A percentile compares a stretch with the other conserved stretches of the same genome.
These are phyloP conservation scores for Sturnus vulgaris DNA, from an alignment of 2,113 vertebrate genomes.

Conservation along the genomic window DNA sequence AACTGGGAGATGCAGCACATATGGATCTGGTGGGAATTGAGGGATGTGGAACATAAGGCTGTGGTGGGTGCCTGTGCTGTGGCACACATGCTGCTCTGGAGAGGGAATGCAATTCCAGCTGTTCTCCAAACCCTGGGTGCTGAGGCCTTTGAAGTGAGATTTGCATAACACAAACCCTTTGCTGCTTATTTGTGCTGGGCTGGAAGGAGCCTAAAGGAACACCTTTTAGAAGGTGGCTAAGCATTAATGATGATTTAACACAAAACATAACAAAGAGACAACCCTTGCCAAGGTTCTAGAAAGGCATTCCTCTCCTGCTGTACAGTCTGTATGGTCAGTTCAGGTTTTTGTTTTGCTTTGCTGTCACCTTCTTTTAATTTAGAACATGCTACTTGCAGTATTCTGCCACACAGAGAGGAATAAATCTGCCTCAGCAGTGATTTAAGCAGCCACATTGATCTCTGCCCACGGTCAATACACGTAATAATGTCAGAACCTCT, in stretches of 20 bases:
- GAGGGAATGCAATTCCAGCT: background rate
- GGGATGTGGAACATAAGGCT: background rate
- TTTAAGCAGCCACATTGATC: conserved; percentile 6
- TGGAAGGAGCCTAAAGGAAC: background rate
- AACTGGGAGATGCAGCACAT: background rate
- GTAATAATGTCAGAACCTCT: conserved; percentile 6
- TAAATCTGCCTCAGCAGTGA: background rate
- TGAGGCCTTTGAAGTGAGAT: background rate
- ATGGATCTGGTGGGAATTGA: background rate
- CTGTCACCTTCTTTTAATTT: background rate
- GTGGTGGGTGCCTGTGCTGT: background rate
- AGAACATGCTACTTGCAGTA: background rate
- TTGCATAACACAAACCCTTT: background rate
- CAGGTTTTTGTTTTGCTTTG: background rate
- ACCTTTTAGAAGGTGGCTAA: background rate
- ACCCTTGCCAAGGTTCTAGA: background rate
- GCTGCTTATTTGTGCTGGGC: background rate
- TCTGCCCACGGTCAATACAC: background rate
- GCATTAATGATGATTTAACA: background rate
- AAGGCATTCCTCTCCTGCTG: background rate
- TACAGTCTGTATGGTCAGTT: background rate
- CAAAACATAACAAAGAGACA: background rate
- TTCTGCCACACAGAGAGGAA: background rate
- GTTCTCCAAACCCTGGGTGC: background rate
- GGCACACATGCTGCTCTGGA: background rate